Conservation (phyloP, 2,797 vertebrate species). For the Thunnus albacares region DNA sequence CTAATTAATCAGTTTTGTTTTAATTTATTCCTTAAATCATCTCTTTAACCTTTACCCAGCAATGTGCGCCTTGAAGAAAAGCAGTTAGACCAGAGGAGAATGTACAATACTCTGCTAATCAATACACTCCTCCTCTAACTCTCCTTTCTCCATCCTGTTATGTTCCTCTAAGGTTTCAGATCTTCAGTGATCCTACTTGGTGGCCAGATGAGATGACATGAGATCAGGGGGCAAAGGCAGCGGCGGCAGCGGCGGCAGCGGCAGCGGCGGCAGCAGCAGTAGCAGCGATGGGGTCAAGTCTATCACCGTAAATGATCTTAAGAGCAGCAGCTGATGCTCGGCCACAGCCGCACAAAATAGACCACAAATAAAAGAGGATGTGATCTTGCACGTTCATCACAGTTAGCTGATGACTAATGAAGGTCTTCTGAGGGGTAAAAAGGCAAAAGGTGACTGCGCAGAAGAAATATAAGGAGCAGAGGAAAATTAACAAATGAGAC, state of each 20-base stretch:
- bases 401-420: slow-evolving; percentile 53
- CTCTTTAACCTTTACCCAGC: slow-evolving; percentile 23
- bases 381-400: slow-evolving; percentile 41
- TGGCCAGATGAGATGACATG: slow-evolving; percentile 59
- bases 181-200: slow-evolving; percentile 35
- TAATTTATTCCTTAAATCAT: slow-evolving; percentile 6
- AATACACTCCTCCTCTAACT: slow-evolving; percentile 40
- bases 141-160: slow-evolving; percentile 4
- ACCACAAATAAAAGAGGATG: slow-evolving; percentile 18
- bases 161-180: slow-evolving; percentile 42
- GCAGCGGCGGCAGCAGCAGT: background rate
- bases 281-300: slow-evolving; percentile 3
- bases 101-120: slow-evolving; percentile 33
- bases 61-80: background rate
- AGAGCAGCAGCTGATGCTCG: slow-evolving; percentile 43
- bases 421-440: slow-evolving; percentile 28
- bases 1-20: background rate
- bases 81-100: background rate
- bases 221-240: slow-evolving; percentile 1
- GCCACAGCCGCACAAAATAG: slow-evolving; percentile 39
- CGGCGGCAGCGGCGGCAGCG: background rate
- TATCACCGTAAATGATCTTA: slow-evolving; percentile 52
- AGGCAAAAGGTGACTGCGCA: slow-evolving; percentile 31
- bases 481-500: slow-evolving; percentile 37
- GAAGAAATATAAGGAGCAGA: slow-evolving; percentile 22